Percentiles rank a stretch among this genome's conserved stretches.
phyloP scores from a whole-genome alignment of 2,113 vertebrate genomes.

The Prinia subflava region DNA sequence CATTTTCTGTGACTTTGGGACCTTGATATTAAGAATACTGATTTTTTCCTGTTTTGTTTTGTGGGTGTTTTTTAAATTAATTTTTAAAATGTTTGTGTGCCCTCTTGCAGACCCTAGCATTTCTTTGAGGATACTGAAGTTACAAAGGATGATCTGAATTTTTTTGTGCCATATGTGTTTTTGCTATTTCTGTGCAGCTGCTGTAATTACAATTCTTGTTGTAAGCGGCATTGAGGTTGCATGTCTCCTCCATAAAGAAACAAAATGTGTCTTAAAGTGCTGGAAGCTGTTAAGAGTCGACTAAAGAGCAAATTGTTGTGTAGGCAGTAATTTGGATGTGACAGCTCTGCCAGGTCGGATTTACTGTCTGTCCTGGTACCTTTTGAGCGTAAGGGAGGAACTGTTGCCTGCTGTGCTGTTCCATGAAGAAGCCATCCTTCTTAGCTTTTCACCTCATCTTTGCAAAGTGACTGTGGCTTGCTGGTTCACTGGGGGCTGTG shows the following conservation, averaged over 20 bases:
- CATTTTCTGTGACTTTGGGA: background rate
- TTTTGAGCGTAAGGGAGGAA: background rate
- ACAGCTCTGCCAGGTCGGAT: background rate
- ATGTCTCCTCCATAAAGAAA: background rate
- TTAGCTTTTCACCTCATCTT: background rate
- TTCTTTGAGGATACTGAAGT: background rate
- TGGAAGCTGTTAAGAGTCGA: background rate
- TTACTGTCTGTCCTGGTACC: background rate
- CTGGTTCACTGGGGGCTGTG: background rate
- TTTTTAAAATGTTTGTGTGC: background rate
- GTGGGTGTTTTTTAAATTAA: background rate
- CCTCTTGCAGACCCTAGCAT: background rate
- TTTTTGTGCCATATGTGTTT: background rate
- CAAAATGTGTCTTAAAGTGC: background rate
- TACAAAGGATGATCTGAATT: background rate
- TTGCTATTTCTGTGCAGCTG: background rate
- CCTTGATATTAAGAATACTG: background rate
- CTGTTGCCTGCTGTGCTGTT: background rate
- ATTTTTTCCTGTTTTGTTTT: background rate
- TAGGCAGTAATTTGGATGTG: background rate
- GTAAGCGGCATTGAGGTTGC: background rate
- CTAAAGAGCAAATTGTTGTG: background rate
- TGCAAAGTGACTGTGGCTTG: background rate
- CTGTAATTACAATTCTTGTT: background rate
- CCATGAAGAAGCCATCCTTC: background rate